phyloP scores from a whole-genome alignment of 2,113 vertebrate genomes.

The Clarias macrocephalus region DNA sequence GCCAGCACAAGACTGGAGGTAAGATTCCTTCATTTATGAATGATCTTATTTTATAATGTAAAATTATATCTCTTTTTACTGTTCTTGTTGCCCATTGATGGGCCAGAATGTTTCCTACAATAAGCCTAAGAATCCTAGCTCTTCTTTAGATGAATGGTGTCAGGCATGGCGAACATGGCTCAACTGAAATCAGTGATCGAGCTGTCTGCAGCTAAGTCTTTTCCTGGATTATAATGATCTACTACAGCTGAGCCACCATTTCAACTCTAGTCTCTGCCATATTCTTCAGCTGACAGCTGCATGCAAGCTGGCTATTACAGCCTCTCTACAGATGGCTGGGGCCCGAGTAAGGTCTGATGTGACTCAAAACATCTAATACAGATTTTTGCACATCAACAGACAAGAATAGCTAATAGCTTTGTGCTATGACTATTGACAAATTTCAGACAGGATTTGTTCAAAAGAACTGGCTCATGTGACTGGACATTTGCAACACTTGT shows the following conservation, averaged over 20 bases:
- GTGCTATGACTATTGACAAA: background rate
- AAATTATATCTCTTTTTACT: background rate
- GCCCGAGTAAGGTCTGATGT: background rate
- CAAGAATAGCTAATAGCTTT: background rate
- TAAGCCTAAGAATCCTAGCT: background rate
- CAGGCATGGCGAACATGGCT: background rate
- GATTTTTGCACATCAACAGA: background rate
- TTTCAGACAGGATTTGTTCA: background rate
- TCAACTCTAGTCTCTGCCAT: background rate
- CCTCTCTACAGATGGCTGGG: background rate
- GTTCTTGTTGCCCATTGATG: background rate
- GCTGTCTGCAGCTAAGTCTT: background rate
- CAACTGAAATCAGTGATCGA: background rate
- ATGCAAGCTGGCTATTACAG: background rate
- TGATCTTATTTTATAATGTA: background rate
- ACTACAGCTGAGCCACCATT: background rate
- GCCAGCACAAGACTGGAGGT: conserved; percentile 68
- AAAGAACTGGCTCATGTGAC: background rate
- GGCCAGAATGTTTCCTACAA: background rate
- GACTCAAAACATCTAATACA: background rate
- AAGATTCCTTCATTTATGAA: conserved; percentile 34
- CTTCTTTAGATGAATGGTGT: background rate
- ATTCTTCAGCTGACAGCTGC: background rate
- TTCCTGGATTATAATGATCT: background rate
- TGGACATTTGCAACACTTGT: background rate